Percentiles rank a stretch among this genome's conserved stretches.
phyloP scores from a whole-genome alignment of 2,888 invertebrate species.

The Myathropa florea region DNA sequence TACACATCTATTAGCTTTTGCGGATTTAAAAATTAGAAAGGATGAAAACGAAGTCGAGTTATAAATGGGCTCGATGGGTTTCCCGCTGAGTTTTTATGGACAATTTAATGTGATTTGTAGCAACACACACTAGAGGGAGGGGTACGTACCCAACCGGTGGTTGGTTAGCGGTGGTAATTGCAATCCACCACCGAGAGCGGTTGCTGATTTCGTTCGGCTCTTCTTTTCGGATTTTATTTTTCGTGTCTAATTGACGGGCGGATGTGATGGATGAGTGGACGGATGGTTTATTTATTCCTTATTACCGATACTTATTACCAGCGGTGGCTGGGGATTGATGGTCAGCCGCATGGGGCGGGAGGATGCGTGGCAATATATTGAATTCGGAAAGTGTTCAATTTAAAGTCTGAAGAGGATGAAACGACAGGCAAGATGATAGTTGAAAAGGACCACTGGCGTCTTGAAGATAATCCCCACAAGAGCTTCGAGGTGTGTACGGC shows the following conservation, averaged over 20 bases:
- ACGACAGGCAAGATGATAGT: too few species aligned
- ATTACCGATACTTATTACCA: neutral
- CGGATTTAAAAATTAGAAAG: conserved; percentile 59
- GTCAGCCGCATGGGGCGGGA: neutral
- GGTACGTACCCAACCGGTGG: neutral
- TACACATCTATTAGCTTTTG: conserved; percentile 40
- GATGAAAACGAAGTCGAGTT: conserved; percentile 49
- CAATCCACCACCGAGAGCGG: conserved; percentile 1
- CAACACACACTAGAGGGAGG: neutral
- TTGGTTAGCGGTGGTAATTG: conserved; percentile 2
- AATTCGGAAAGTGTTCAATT: neutral
- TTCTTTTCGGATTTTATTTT: neutral
- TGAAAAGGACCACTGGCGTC: too few species aligned
- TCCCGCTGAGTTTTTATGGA: conserved; percentile 61
- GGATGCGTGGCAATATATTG: neutral
- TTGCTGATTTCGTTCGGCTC: conserved; percentile 16
- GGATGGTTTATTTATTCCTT: neutral
- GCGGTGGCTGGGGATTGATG: neutral
- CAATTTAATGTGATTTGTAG: conserved; percentile 66
- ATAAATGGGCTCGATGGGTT: conserved; percentile 61
- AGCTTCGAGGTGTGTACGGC: too few species aligned
- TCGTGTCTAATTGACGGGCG: conserved; percentile 13
- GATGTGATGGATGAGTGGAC: conserved; percentile 28
- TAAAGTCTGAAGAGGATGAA: neutral
- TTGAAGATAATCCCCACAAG: too few species aligned